Conservation (phyloP, 92 coral and sea anemone species). For the Bergia puertoricense region DNA sequence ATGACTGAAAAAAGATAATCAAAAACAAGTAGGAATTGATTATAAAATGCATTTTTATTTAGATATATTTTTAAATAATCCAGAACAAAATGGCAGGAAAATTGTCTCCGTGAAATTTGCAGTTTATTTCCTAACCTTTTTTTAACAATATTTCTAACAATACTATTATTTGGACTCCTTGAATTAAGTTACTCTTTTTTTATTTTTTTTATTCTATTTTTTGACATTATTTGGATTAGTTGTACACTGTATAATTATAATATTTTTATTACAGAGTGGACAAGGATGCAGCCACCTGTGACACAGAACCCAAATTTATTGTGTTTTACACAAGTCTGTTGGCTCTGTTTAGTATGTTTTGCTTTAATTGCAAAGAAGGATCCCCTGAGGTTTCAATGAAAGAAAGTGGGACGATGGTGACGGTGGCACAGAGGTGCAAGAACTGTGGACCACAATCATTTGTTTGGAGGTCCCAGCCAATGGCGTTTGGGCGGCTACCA, state of each 20-base stretch:
- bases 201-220: conserved; percentile 18
- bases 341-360: conserved; percentile 34
- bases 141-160: not conserved
- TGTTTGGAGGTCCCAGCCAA: conserved; percentile 34
- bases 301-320: conserved; percentile 24
- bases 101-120: not conserved
- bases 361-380: conserved; percentile 22
- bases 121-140: not conserved
- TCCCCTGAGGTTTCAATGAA: conserved; percentile 29
- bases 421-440: conserved; percentile 46
- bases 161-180: not conserved
- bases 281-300: conserved; percentile 28
- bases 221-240: conserved; percentile 17
- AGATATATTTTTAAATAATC: too few relatives aligned
- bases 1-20: too few relatives aligned
- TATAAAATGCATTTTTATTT: too few relatives aligned
- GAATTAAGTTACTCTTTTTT: conserved; percentile 23
- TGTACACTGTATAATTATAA: not conserved
- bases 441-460: conserved; percentile 23
- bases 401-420: conserved; percentile 47
- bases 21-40: too few relatives aligned
- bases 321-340: conserved; percentile 29
- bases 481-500: conserved; percentile 28
- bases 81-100: too few relatives aligned
- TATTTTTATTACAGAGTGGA: not conserved